Evolutionary conservation across 2,888 invertebrate species (phyloP), one percentile per base, ranked within the genome.

Genomic region (Herminia tarsipennalis): DNA sequence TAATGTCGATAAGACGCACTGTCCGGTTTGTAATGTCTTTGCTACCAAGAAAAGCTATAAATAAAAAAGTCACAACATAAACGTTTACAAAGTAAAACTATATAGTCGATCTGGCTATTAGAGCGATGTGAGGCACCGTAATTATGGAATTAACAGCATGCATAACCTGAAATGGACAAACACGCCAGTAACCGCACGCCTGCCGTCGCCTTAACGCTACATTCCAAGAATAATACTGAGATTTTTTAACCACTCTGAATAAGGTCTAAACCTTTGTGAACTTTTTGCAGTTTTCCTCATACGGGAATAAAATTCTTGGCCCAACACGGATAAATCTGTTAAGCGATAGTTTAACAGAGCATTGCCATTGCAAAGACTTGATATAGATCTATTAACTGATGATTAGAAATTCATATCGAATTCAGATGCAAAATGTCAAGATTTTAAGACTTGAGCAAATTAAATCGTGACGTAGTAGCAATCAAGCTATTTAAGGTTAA

Each of bases 81-180:
- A 35, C 40, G 21, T 49, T 50, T 46, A 42, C 39, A 45, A 50
- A 73, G 60, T 61, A 74, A 45, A 50, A 73, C 61, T 61, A 74
- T 74, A 72, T 75, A 78, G 80, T 76, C 73, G 71, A 73, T 75
- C 66, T 48, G 57, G 63, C 68, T 66, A 76, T 76, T 80, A 79
- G 73, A 80, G 64, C 63, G 64, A 62, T 63, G 59, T 62, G 61
- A 59, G 56, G 61, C 63, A 65, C 66, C 73, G 68, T 82, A 86
- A 86, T 85, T 81, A 77, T 71, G 53, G 73, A 58, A 76, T 77
- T 80, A 82, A 70, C 76, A 70, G 73, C 78, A 75, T 80, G 73
- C 70, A 71, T 46, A 55, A 57, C 76, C 76, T 71, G 75, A 78
- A 85, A 86, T 83, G 83, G 87, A 72, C 78, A 79, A 83, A 66